Evolutionary conservation across 1,140 invertebrate species (phyloP).

Genomic region (Meloidogyne hapla): DNA sequence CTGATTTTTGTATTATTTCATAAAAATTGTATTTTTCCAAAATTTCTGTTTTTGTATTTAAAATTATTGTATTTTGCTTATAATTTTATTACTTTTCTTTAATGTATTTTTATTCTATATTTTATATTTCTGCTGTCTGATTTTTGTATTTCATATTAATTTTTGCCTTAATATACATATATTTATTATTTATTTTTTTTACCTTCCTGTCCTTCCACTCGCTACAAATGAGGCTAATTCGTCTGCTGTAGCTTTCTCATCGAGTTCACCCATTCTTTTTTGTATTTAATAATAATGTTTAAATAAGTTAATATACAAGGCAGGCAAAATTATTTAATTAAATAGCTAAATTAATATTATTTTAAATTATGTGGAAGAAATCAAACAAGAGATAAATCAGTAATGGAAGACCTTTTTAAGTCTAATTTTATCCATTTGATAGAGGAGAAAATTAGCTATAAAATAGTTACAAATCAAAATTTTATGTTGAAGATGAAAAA

Average conservation of each 20-base stretch:
- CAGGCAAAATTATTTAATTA: too few relatives aligned
- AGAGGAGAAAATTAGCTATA: too few relatives aligned
- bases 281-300: not conserved
- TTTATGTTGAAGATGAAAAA: too few relatives aligned
- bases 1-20: not conserved
- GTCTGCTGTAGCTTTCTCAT: not conserved
- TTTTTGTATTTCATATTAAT: not conserved
- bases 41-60: not conserved
- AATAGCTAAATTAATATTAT: not conserved
- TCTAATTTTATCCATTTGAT: too few relatives aligned
- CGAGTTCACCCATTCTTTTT: not conserved
- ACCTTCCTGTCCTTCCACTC: conserved; percentile 1
- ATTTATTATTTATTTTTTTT: not conserved
- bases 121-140: too few relatives aligned
- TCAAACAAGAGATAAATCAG: too few relatives aligned
- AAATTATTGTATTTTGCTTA: too few relatives aligned
- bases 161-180: too few relatives aligned
- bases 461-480: too few relatives aligned
- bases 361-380: not conserved
- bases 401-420: too few relatives aligned
- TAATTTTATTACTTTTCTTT: too few relatives aligned
- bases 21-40: not conserved
- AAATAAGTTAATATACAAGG: not conserved
- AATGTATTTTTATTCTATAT: too few relatives aligned
- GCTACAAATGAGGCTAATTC: not conserved